phyloP scores from a whole-genome alignment of 2,113 vertebrate genomes.

The Bucco capensis region DNA sequence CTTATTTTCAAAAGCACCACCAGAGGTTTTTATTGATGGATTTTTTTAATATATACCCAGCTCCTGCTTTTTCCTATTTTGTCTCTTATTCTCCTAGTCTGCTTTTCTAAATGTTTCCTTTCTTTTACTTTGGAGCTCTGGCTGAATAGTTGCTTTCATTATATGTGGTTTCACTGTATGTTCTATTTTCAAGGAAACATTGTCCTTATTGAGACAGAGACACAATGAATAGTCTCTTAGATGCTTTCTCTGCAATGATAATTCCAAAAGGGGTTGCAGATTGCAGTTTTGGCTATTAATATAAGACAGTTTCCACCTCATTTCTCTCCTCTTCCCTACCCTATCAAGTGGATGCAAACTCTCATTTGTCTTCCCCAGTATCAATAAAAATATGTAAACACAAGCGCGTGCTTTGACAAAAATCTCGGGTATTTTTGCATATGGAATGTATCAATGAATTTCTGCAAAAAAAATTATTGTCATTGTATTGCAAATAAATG shows the following conservation, averaged over 20 bases:
- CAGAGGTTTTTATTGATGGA: not conserved
- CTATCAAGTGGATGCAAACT: not conserved
- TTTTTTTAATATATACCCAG: not conserved
- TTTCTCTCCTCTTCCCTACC: not conserved
- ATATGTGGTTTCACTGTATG: not conserved
- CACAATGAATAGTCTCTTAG: not conserved
- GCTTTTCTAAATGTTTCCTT: not conserved
- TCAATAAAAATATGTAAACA: not conserved
- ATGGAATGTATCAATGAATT: constrained; percentile 18
- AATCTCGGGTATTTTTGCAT: constrained; percentile 31
- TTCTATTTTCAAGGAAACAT: not conserved
- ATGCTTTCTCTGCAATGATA: not conserved
- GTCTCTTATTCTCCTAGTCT: not conserved
- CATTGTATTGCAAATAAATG: constrained; percentile 22
- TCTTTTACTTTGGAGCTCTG: not conserved
- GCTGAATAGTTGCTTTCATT: not conserved
- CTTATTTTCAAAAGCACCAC: not conserved
- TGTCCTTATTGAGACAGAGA: not conserved
- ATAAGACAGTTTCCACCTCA: not conserved
- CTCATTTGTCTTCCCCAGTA: not conserved
- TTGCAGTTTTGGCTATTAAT: not conserved
- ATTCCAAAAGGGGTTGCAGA: not conserved
- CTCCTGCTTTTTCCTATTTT: not conserved
- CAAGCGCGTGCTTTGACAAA: not conserved
- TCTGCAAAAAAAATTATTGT: not conserved